A percentile compares a stretch with the other conserved stretches of the same genome.
Conservation (phyloP, 2,113 vertebrate species). For the Felis chaus region DNA sequence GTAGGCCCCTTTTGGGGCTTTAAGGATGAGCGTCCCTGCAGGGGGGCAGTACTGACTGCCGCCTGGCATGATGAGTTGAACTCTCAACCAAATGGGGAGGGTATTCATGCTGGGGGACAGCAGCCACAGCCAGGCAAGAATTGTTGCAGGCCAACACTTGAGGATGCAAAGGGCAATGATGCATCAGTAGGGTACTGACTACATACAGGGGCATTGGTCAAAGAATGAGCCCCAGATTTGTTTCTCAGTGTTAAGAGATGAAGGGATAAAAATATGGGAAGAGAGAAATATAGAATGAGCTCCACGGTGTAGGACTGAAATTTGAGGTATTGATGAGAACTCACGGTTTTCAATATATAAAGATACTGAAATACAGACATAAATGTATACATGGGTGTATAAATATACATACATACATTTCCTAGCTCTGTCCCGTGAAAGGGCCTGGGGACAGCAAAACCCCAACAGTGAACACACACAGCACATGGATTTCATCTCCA, state of each 20-base stretch:
- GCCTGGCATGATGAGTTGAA: background rate
- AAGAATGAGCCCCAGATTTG: background rate
- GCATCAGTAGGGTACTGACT: background rate
- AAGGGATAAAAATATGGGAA: conserved; percentile 12
- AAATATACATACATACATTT: background rate
- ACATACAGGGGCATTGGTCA: background rate
- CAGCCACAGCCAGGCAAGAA: background rate
- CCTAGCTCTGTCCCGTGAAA: background rate
- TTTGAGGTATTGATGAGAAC: background rate
- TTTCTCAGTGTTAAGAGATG: background rate
- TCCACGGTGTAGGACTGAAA: background rate
- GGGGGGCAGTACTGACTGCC: background rate
- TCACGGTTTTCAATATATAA: background rate
- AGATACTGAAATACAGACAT: background rate
- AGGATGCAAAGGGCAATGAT: background rate
- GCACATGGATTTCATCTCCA: background rate
- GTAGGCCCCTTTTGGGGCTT: background rate
- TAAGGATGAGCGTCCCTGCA: background rate
- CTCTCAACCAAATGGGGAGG: background rate
- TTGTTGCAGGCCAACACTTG: background rate
- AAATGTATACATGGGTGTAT: background rate
- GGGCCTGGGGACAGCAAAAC: background rate
- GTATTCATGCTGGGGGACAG: background rate
- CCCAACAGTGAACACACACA: background rate
- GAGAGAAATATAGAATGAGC: background rate